These are phyloP conservation scores for Boulengerochromis microlepis DNA, from an alignment of 2,113 vertebrate genomes.

Conservation along the genomic window DNA sequence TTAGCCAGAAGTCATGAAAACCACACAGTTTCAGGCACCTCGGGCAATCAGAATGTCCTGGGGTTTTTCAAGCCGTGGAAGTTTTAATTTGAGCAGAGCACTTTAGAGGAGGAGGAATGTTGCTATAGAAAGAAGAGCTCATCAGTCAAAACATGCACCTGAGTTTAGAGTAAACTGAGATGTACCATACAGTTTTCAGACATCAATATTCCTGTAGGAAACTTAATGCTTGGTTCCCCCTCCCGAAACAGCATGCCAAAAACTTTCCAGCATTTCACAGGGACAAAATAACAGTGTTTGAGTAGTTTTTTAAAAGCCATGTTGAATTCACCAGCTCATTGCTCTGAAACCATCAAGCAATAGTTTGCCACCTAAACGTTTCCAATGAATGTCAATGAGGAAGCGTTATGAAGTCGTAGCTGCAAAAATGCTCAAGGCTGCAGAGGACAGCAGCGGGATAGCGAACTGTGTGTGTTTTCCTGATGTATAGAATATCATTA, in stretches of 20 bases:
- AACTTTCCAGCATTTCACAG: not conserved
- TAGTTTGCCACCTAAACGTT: conserved; percentile 7
- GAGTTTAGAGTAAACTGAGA: not conserved
- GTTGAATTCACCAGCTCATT: conserved; percentile 5
- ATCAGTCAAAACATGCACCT: not conserved
- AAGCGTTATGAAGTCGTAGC: not conserved
- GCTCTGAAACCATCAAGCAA: not conserved
- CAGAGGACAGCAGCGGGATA: not conserved
- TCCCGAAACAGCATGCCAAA: not conserved
- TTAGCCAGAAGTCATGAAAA: not conserved
- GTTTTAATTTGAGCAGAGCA: not conserved
- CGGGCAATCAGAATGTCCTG: not conserved
- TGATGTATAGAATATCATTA: not conserved
- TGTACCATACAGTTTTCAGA: not conserved
- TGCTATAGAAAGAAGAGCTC: not conserved
- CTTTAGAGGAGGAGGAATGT: not conserved
- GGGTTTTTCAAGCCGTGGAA: not conserved
- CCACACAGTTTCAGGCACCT: not conserved
- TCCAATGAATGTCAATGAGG: conserved; percentile 40
- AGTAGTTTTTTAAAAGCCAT: not conserved
- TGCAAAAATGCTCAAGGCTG: not conserved
- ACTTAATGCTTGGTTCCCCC: not conserved
- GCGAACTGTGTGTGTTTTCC: not conserved
- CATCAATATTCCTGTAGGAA: not conserved
- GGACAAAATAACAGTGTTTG: not conserved